Conservation (phyloP, 2,113 vertebrate genomes). For the Uria aalge region DNA sequence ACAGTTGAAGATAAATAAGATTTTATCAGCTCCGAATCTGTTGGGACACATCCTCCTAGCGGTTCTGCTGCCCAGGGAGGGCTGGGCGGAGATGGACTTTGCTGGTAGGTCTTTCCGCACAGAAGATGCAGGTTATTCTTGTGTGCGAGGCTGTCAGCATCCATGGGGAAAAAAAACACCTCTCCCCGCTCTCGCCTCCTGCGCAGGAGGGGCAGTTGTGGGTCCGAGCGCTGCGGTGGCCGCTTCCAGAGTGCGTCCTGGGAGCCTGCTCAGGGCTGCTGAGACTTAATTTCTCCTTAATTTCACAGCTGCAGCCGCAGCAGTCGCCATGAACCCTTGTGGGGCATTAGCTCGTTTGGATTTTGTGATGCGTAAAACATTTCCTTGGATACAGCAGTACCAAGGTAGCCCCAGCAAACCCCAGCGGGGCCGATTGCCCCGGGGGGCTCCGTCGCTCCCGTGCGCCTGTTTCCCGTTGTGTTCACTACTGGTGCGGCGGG, state of each 20-base stretch:
- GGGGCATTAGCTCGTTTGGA: not conserved
- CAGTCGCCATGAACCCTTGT: fast-evolving
- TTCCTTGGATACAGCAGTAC: not conserved
- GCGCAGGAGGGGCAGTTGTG: fast-evolving
- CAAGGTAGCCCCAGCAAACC: not conserved
- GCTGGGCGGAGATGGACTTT: not conserved
- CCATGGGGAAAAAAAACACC: not conserved
- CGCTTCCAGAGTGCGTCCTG: not conserved
- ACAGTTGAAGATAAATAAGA: conserved; percentile 80
- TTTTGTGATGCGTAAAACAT: not conserved
- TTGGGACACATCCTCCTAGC: conserved; percentile 82
- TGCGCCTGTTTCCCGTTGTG: fast-evolving
- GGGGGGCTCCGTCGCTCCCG: fast-evolving
- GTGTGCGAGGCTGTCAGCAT: not conserved
- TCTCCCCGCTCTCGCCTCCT: not conserved
- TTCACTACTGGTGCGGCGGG: fast-evolving
- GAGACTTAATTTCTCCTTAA: fast-evolving
- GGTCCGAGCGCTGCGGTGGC: not conserved
- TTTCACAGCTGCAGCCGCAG: not conserved
- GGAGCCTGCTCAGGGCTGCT: not conserved
- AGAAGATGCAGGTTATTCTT: not conserved
- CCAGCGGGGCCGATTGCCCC: fast-evolving
- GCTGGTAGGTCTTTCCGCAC: not conserved
- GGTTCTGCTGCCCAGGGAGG: conserved; percentile 66
- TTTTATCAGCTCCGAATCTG: conserved; percentile 78